Conservation (phyloP, 2,888 invertebrate species). For the Erebia ligea region DNA sequence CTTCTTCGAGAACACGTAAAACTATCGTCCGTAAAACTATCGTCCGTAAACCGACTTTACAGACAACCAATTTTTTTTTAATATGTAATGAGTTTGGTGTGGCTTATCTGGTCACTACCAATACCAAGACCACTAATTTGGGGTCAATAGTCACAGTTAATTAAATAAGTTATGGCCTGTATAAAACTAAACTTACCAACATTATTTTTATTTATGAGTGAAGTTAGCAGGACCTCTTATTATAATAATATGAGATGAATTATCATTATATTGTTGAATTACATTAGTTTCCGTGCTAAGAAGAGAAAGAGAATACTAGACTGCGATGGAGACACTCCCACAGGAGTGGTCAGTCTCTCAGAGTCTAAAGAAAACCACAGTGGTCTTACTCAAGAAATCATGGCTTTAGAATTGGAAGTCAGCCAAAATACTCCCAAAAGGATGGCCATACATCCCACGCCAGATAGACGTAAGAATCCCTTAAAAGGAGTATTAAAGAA, state of each 20-base stretch:
- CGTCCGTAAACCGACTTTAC: too few relatives aligned
- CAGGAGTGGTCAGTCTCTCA: slow-evolving; percentile 67
- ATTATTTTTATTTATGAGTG: too few relatives aligned
- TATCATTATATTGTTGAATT: neutral
- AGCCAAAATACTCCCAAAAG: slow-evolving; percentile 87
- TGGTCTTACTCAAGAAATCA: slow-evolving; percentile 88
- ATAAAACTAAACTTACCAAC: too few relatives aligned
- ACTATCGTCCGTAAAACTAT: too few relatives aligned
- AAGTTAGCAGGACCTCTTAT: neutral
- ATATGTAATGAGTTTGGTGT: too few relatives aligned
- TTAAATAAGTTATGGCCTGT: too few relatives aligned
- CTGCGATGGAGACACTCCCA: slow-evolving; percentile 73
- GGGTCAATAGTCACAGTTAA: too few relatives aligned
- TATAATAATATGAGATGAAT: neutral
- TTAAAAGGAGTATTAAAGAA: slow-evolving; percentile 85
- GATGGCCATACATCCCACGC: slow-evolving; percentile 79
- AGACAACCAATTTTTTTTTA: too few relatives aligned
- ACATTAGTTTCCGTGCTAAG: slow-evolving; percentile 76
- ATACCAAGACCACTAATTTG: too few relatives aligned
- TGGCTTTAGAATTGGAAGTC: slow-evolving; percentile 86
- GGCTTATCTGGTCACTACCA: too few relatives aligned
- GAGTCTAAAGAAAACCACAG: slow-evolving; percentile 80
- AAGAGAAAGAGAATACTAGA: slow-evolving; percentile 84
- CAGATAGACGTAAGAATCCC: slow-evolving; percentile 77
- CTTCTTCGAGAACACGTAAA: too few relatives aligned